Conservation (phyloP, 1,140 invertebrate genomes). For the Drosophila sproati region DNA sequence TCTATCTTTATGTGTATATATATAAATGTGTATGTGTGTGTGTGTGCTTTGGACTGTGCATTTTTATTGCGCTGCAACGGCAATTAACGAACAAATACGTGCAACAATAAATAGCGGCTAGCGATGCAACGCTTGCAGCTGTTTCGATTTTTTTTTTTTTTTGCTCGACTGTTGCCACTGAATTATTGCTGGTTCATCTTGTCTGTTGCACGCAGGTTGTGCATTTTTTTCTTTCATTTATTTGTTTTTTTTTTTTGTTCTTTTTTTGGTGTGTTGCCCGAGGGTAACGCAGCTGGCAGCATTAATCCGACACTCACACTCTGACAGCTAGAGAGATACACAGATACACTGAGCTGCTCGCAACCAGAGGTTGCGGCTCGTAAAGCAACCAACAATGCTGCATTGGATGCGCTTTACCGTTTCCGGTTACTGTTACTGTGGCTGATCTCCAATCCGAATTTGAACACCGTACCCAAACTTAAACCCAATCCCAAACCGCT, state of each 20-base stretch:
- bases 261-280: background rate
- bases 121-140: slow-evolving; percentile 55
- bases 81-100: slow-evolving; percentile 73
- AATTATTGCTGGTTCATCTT: slow-evolving; percentile 75
- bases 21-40: background rate
- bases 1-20: background rate
- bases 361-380: slow-evolving; percentile 50
- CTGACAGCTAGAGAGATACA: background rate
- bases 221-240: too few relatives aligned
- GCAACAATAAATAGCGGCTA: slow-evolving; percentile 66
- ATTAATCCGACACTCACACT: slow-evolving; percentile 58
- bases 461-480: slow-evolving; percentile 20
- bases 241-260: background rate
- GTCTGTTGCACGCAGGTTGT: slow-evolving; percentile 16
- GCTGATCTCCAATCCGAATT: slow-evolving; percentile 30
- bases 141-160: slow-evolving; percentile 60
- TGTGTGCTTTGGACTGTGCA: slow-evolving; percentile 9
- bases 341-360: slow-evolving; percentile 11
- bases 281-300: slow-evolving; percentile 56
- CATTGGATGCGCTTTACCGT: slow-evolving; percentile 33
- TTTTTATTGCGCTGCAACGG: slow-evolving; percentile 69
- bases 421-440: slow-evolving; percentile 17
- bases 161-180: slow-evolving; percentile 61
- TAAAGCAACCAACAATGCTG: slow-evolving; percentile 62
- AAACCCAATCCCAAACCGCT: slow-evolving; percentile 33